Conservation (phyloP, 1,140 invertebrate species). For the Hypsibius dujardini region DNA sequence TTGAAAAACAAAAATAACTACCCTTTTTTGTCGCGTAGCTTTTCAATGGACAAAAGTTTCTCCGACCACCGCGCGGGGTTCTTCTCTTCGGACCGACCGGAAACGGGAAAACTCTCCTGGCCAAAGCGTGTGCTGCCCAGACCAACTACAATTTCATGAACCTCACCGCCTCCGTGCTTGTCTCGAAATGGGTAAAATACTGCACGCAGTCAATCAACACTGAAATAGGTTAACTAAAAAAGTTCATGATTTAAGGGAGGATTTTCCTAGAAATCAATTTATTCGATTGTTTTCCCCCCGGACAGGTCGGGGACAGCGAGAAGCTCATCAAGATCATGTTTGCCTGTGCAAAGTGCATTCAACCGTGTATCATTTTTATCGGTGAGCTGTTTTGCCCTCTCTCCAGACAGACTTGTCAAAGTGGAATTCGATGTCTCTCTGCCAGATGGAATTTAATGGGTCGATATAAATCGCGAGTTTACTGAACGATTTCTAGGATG, state of each 20-base stretch:
- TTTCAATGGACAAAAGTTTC: conserved; percentile 15
- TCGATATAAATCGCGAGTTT: no score
- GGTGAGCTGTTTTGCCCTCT: background rate
- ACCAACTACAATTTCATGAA: conserved; percentile 17
- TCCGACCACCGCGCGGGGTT: conserved; percentile 11
- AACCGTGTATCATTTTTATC: conserved; percentile 12
- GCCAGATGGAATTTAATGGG: no score
- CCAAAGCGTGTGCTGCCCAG: conserved; percentile 12
- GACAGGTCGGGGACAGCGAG: conserved; percentile 12
- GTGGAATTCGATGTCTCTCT: background rate
- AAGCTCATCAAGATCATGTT: conserved; percentile 13
- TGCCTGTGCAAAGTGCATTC: background rate
- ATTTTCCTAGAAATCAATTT: background rate
- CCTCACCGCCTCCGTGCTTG: background rate
- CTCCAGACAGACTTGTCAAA: background rate
- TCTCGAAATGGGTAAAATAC: conserved; percentile 13
- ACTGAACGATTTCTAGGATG: no score
- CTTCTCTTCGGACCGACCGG: conserved; percentile 14
- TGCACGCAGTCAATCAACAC: background rate
- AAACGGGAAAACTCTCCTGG: conserved; percentile 5
- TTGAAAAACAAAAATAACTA: no score
- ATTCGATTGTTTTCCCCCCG: background rate
- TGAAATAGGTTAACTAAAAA: background rate
- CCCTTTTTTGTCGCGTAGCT: background rate
- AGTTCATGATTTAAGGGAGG: background rate